Conservation (phyloP, 2,797 vertebrate genomes). For the Austrolebias charrua region DNA sequence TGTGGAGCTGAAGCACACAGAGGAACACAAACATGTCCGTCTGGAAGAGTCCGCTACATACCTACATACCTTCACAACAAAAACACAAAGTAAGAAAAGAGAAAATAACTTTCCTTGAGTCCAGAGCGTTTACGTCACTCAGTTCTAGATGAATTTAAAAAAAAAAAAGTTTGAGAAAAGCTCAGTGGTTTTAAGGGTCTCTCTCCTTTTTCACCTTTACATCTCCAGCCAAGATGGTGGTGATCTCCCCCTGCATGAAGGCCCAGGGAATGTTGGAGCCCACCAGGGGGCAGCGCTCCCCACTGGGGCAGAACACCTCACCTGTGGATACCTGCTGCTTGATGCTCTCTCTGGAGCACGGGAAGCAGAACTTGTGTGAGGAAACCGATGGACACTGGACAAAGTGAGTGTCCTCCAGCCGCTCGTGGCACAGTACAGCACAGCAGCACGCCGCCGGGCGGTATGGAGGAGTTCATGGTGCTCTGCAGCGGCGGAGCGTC, state of each 20-base stretch:
- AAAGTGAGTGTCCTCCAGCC: slow-evolving; percentile 97
- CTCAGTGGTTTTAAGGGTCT: slow-evolving; percentile 94
- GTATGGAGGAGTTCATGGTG: slow-evolving; percentile 94
- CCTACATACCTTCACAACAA: too few species aligned
- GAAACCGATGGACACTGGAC: slow-evolving; percentile 97
- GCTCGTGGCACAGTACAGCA: slow-evolving; percentile 97
- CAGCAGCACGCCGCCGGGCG: slow-evolving; percentile 89
- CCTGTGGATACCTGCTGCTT: slow-evolving; percentile 97
- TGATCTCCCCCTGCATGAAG: slow-evolving; percentile 98
- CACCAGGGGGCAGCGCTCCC: too few species aligned
- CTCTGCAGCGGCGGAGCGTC: slow-evolving; percentile 83
- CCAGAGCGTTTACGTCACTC: too few species aligned
- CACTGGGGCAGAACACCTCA: slow-evolving; percentile 98
- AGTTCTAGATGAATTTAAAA: too few species aligned
- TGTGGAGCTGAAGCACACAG: slow-evolving; percentile 65
- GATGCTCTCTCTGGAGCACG: slow-evolving; percentile 98
- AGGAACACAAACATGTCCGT: slow-evolving; percentile 45
- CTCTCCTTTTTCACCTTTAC: slow-evolving; percentile 99
- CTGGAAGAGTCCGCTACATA: slow-evolving; percentile 13
- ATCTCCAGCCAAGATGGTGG: slow-evolving; percentile 96
- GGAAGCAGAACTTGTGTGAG: slow-evolving; percentile 99
- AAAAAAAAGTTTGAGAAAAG: too few species aligned
- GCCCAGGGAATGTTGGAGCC: slow-evolving; percentile 98
- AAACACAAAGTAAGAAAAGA: too few species aligned
- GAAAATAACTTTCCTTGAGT: too few species aligned